Percentiles rank a stretch among this genome's conserved stretches.
These are phyloP conservation scores for Nycticryphes semicollaris DNA, from an alignment of 2,113 vertebrate genomes.

Conservation along the genomic window DNA sequence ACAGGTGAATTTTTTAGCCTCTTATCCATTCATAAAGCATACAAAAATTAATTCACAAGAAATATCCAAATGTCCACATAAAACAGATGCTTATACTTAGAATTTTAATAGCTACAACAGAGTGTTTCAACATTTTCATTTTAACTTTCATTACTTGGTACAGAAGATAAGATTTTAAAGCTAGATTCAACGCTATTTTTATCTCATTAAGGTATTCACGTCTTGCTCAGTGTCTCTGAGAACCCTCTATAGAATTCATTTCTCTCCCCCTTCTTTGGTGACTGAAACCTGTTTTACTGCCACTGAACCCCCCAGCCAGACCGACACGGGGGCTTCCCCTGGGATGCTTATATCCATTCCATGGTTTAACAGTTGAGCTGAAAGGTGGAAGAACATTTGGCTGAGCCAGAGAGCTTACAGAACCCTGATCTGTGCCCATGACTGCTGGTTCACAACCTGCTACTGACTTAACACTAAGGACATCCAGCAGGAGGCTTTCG, in stretches of 20 bases:
- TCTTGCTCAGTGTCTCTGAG: background rate
- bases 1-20: background rate
- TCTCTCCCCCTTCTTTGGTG: background rate
- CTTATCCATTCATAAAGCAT: background rate
- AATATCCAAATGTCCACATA: background rate
- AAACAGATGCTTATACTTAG: background rate
- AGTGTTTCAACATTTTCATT: background rate
- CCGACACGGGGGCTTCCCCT: background rate
- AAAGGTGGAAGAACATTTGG: background rate
- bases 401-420: background rate
- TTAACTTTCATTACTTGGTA: background rate
- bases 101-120: background rate
- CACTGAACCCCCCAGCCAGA: background rate
- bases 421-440: fast-evolving
- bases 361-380: background rate
- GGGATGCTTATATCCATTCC: background rate
- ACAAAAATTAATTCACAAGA: background rate
- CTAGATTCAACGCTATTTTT: background rate
- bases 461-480: background rate
- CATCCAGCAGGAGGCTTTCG: background rate
- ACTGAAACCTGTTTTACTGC: background rate
- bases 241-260: background rate
- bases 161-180: background rate
- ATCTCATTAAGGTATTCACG: background rate
- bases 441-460: background rate